phyloP scores from a whole-genome alignment of 2,113 vertebrate genomes.

The Odocoileus virginianus region DNA sequence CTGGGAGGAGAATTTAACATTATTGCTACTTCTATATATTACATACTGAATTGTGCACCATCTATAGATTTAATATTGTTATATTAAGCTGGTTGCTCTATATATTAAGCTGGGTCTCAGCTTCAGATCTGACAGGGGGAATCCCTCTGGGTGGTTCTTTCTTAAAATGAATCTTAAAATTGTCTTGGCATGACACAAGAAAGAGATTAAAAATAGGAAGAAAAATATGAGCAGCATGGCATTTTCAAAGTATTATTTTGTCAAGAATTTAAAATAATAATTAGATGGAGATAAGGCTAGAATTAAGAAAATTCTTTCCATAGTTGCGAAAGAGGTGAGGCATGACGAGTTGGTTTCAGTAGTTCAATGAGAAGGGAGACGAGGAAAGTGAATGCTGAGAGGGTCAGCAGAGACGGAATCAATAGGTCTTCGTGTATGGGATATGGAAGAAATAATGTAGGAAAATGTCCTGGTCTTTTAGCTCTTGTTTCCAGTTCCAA shows the following conservation, averaged over 20 bases:
- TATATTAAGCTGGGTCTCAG: background rate
- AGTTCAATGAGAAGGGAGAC: background rate
- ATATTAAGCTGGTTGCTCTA: background rate
- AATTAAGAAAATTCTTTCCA: background rate
- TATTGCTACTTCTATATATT: background rate
- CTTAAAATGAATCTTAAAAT: background rate
- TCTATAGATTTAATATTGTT: background rate
- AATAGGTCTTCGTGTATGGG: background rate
- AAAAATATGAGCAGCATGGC: background rate
- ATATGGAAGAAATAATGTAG: background rate
- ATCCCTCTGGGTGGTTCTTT: background rate
- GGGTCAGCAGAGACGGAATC: background rate
- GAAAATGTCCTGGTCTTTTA: background rate
- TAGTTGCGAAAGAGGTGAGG: background rate
- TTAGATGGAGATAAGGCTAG: background rate
- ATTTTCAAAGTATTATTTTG: background rate
- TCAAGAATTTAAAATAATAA: background rate
- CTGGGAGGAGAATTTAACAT: background rate
- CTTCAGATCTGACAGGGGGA: background rate
- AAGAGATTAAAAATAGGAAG: background rate
- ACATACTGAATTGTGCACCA: background rate
- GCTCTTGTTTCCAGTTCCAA: background rate
- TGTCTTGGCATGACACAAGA: background rate
- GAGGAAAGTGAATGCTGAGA: background rate
- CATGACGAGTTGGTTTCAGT: background rate